A percentile compares a stretch with the other conserved stretches of the same genome.
Evolutionary conservation across 2,113 vertebrate species (phyloP).

Genomic region (Ceyx cyanopectus): DNA sequence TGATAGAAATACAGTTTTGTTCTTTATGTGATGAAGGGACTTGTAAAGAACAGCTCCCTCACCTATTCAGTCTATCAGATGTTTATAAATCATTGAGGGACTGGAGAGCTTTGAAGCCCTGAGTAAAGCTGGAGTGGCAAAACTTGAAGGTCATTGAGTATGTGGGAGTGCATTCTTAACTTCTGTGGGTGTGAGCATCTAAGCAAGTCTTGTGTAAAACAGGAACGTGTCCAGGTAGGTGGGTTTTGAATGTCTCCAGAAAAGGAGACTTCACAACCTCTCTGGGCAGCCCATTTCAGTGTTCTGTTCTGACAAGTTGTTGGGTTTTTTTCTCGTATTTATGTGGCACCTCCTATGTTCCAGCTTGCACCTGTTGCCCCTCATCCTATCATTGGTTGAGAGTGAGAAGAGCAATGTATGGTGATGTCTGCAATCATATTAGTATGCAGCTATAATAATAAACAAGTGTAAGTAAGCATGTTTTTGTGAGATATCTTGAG

Average conservation of each 20-base stretch:
- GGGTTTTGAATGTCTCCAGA: too few species aligned
- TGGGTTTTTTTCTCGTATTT: too few species aligned
- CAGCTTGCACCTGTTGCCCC: too few species aligned
- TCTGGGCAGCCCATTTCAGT: too few species aligned
- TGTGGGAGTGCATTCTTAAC: background rate
- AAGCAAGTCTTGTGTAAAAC: background rate
- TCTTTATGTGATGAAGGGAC: background rate
- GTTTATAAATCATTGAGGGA: background rate
- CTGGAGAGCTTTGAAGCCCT: background rate
- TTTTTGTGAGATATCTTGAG: background rate
- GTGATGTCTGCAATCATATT: accelerated
- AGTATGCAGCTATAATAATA: background rate
- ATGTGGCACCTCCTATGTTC: too few species aligned
- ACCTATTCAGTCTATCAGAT: background rate
- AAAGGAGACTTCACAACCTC: too few species aligned
- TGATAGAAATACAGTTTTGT: background rate
- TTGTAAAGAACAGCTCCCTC: background rate
- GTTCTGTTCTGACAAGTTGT: too few species aligned
- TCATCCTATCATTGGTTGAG: too few species aligned
- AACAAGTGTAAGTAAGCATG: background rate
- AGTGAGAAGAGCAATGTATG: too few species aligned
- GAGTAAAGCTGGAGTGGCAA: background rate
- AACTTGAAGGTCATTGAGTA: background rate
- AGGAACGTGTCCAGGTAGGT: too few species aligned
- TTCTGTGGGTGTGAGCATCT: background rate